phyloP scores from a whole-genome alignment of 2,888 invertebrate genomes.

The Epinotia bilunana region DNA sequence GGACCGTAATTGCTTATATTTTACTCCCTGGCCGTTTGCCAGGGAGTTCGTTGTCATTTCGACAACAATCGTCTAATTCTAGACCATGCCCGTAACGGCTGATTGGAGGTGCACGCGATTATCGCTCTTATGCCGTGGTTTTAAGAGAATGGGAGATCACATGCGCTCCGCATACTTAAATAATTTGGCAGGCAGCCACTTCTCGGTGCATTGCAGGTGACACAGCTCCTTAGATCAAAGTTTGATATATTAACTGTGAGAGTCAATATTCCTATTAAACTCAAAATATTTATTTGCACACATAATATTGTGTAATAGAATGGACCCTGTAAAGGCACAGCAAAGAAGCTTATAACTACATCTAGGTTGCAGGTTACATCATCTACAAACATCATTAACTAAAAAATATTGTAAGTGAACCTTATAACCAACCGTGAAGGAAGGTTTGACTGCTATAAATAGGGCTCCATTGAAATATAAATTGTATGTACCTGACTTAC shows the following conservation, averaged over 20 bases:
- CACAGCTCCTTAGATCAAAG: slow-evolving; percentile 36
- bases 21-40: slow-evolving; percentile 52
- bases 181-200: slow-evolving; percentile 33
- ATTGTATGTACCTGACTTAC: too few species aligned
- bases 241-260: slow-evolving; percentile 23
- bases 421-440: neutral
- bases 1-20: slow-evolving; percentile 28
- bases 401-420: neutral
- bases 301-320: too few species aligned
- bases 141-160: slow-evolving; percentile 1
- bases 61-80: slow-evolving; percentile 53
- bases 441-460: too few species aligned
- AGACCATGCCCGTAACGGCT: slow-evolving; percentile 49
- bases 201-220: slow-evolving; percentile 39
- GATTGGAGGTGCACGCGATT: slow-evolving; percentile 43
- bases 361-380: too few species aligned
- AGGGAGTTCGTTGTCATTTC: slow-evolving; percentile 60
- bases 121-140: slow-evolving; percentile 17
- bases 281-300: neutral
- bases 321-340: too few species aligned
- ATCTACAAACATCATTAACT: too few species aligned
- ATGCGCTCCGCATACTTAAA: slow-evolving; percentile 31
- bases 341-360: too few species aligned
- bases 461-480: too few species aligned
- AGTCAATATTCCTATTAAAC: neutral